These are phyloP conservation scores for Macrobrachium nipponense DNA, from an alignment of 1,140 invertebrate genomes.

Conservation along the genomic window DNA sequence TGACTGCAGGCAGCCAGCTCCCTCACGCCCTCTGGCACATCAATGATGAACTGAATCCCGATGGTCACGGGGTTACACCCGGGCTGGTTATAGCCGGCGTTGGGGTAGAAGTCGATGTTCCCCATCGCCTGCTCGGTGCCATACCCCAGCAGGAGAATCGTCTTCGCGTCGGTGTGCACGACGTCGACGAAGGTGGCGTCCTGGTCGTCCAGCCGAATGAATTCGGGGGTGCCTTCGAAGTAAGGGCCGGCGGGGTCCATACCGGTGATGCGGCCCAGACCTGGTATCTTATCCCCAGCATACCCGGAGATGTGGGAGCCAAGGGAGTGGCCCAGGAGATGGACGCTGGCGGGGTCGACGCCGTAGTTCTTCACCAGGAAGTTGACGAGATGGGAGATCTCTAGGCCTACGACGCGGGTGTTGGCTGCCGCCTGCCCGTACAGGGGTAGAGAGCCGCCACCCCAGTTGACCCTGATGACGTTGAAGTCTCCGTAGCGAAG, in stretches of 20 bases:
- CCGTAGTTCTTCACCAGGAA: conserved; percentile 75
- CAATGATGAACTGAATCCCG: conserved; percentile 78
- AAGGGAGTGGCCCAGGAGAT: conserved; percentile 86
- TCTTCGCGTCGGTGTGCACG: conserved; percentile 65
- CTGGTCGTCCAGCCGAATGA: conserved; percentile 67
- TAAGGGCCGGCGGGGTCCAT: conserved; percentile 89
- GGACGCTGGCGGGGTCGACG: conserved; percentile 78
- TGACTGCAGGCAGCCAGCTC: conserved; percentile 65
- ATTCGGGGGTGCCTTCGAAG: conserved; percentile 73
- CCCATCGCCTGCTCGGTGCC: conserved; percentile 88
- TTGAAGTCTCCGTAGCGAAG: conserved; percentile 63
- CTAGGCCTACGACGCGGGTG: conserved; percentile 79
- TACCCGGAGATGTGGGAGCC: conserved; percentile 88
- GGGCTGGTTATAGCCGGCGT: conserved; percentile 88
- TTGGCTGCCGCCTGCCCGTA: conserved; percentile 69
- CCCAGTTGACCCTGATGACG: conserved; percentile 65
- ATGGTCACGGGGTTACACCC: conserved; percentile 82
- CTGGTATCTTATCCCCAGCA: conserved; percentile 79
- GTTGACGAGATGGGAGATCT: conserved; percentile 83
- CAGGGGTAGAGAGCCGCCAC: conserved; percentile 67
- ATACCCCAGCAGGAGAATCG: conserved; percentile 52
- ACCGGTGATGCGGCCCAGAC: conserved; percentile 53
- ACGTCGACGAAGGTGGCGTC: conserved; percentile 68
- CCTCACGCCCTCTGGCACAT: conserved; percentile 77
- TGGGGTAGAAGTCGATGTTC: conserved; percentile 89